These are phyloP conservation scores for Plectropomus leopardus DNA, from an alignment of 2,113 vertebrate genomes.

Conservation along the genomic window DNA sequence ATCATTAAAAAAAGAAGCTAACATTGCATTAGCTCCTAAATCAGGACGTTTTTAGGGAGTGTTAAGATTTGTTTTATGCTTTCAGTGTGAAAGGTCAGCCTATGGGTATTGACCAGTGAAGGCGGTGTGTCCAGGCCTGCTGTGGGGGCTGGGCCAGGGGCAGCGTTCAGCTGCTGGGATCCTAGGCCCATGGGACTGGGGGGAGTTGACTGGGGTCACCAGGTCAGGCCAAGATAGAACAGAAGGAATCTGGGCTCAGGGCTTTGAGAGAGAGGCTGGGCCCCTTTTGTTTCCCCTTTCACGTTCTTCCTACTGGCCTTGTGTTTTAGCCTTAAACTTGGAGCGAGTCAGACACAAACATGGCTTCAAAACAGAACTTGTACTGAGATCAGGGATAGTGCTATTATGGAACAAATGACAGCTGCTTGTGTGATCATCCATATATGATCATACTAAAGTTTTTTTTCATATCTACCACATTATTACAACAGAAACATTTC, in stretches of 20 bases:
- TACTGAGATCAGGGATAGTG: background rate
- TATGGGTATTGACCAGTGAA: constrained; percentile 78
- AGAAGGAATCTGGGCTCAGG: constrained; percentile 85
- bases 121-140: constrained; percentile 65
- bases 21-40: constrained; percentile 47
- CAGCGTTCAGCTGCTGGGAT: constrained; percentile 83
- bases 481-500: background rate
- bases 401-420: background rate
- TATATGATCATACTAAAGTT: background rate
- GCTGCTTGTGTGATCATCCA: background rate
- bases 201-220: constrained; percentile 83
- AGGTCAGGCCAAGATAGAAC: constrained; percentile 88
- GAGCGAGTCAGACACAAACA: constrained; percentile 14
- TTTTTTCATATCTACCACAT: background rate
- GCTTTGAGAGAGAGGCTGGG: constrained; percentile 75
- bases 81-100: constrained; percentile 75
- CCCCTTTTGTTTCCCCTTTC: constrained; percentile 72
- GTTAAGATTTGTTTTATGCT: constrained; percentile 76
- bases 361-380: constrained; percentile 14
- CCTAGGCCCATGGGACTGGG: constrained; percentile 77
- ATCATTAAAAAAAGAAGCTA: constrained; percentile 44
- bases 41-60: constrained; percentile 63
- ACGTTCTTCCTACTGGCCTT: constrained; percentile 49
- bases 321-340: constrained; percentile 70
- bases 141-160: constrained; percentile 67